Evolutionary conservation across 2,888 invertebrate species (phyloP), one percentile per base, ranked within the genome.

Genomic region (Diachrysia chrysitis): DNA sequence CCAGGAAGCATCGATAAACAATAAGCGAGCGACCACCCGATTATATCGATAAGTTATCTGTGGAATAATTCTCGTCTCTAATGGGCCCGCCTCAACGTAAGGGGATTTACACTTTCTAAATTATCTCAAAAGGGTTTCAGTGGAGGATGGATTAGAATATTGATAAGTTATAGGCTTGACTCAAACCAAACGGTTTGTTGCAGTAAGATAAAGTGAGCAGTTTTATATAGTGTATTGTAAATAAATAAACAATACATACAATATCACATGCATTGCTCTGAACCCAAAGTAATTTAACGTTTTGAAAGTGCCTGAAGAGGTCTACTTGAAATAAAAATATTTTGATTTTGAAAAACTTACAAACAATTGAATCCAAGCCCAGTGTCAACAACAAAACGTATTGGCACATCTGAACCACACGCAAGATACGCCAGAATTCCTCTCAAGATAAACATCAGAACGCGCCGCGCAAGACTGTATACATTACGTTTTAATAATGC

Each of bases 71-170:
- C 92, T 89, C 87, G 82, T 81, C 90, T 89, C 93, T 95, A 95
- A 95, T 94, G 94, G 93, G 89, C 90, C 90, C 90, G 90, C 89
- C 87, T 85, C 85, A 86, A 84, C 86, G 88, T 87, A 86, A 90
- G 89, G 92, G 90, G 93, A 93, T 94, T 93, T 93, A 93, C 93
- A 93, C 95, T 94, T 94, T 95, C 94, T 93, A 95, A 93, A 91
- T 83, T 90, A 88, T 90, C 89, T 92, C 88, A 83, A 90, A 90
- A 91, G 88, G 87, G 87, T 86, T 86, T 85, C 84, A 82, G 78
- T 81, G 79, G 87, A 87, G 91, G 92, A 93, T 92, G 92, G 91
- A 93, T 93, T 88, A 85, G 90, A 93, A 91, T 93, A 92, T 85
- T 89, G 91, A 93, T 93, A 91, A 90, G 85, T 86, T 81, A 72